These are phyloP conservation scores for Acrocephalus scirpaceus DNA, from an alignment of 2,797 vertebrate genomes.

Conservation along the genomic window DNA sequence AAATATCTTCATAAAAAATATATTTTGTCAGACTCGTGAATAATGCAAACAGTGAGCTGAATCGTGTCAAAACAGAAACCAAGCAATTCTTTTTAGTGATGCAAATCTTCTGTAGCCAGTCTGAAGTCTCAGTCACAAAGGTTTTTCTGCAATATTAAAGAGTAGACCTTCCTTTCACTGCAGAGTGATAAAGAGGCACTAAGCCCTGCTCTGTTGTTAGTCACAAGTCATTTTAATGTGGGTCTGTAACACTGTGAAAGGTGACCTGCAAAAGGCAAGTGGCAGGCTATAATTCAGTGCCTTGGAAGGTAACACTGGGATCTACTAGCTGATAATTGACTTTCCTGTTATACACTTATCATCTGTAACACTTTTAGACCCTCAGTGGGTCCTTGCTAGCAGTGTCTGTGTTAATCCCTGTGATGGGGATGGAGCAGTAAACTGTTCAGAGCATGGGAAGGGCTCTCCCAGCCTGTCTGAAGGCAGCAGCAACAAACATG, in stretches of 20 bases:
- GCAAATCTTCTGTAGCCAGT: conserved; percentile 23
- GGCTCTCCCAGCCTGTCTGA: neutral
- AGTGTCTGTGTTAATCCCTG: neutral
- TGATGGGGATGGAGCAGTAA: neutral
- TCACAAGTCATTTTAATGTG: conserved; percentile 67
- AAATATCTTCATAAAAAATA: neutral
- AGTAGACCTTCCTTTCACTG: conserved; percentile 16
- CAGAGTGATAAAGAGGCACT: conserved; percentile 28
- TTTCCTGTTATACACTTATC: conserved; percentile 64
- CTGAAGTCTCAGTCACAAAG: neutral
- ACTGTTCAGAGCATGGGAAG: neutral
- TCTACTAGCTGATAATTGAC: conserved; percentile 66
- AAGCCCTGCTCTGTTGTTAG: conserved; percentile 37
- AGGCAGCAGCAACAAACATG: neutral
- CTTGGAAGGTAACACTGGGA: conserved; percentile 41
- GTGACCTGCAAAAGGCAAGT: conserved; percentile 62
- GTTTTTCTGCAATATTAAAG: conserved; percentile 29
- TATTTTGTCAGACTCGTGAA: conserved; percentile 15
- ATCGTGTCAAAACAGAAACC: conserved; percentile 15
- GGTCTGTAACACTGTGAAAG: conserved; percentile 57
- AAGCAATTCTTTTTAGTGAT: conserved; percentile 32
- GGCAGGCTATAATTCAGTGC: conserved; percentile 65
- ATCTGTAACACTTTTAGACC: conserved; percentile 39
- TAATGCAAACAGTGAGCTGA: conserved; percentile 47
- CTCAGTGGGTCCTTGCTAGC: neutral